Conservation (phyloP, 2,888 invertebrate genomes). For the Aquatica leii region DNA sequence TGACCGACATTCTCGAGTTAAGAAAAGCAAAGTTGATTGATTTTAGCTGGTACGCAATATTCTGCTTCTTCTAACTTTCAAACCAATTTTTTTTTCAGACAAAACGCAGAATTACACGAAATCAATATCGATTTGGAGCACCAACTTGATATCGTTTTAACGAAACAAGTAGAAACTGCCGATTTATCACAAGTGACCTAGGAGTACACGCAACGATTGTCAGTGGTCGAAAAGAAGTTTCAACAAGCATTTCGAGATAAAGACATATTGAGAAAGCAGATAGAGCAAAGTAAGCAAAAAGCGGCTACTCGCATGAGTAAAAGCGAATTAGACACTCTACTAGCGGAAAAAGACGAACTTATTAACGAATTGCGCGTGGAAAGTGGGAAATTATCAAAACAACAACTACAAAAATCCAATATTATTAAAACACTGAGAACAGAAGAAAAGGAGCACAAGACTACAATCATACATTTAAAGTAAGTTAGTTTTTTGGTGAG, state of each 20-base stretch:
- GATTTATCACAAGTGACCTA: slow-evolving; percentile 79
- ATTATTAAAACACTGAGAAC: slow-evolving; percentile 93
- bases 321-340: slow-evolving; percentile 71
- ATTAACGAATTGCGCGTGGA: slow-evolving; percentile 88
- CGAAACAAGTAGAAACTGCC: slow-evolving; percentile 65
- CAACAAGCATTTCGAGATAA: slow-evolving; percentile 88
- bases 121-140: slow-evolving; percentile 67
- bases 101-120: slow-evolving; percentile 84
- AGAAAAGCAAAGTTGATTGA: slow-evolving; percentile 86
- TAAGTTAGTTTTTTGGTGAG: slow-evolving; percentile 58
- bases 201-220: slow-evolving; percentile 88
- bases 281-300: slow-evolving; percentile 75
- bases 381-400: slow-evolving; percentile 94
- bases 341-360: slow-evolving; percentile 86
- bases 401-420: slow-evolving; percentile 91
- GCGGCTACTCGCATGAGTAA: slow-evolving; percentile 72
- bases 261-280: slow-evolving; percentile 78
- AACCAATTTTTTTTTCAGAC: too few relatives aligned
- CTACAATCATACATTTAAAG: slow-evolving; percentile 81
- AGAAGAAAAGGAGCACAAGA: slow-evolving; percentile 91
- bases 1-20: slow-evolving; percentile 87
- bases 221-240: slow-evolving; percentile 88
- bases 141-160: slow-evolving; percentile 67
- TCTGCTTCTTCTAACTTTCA: too few relatives aligned
- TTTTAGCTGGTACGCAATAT: slow-evolving; percentile 68